Conservation (phyloP, 2,888 invertebrate genomes). For the Meiosimyza platycephala region DNA sequence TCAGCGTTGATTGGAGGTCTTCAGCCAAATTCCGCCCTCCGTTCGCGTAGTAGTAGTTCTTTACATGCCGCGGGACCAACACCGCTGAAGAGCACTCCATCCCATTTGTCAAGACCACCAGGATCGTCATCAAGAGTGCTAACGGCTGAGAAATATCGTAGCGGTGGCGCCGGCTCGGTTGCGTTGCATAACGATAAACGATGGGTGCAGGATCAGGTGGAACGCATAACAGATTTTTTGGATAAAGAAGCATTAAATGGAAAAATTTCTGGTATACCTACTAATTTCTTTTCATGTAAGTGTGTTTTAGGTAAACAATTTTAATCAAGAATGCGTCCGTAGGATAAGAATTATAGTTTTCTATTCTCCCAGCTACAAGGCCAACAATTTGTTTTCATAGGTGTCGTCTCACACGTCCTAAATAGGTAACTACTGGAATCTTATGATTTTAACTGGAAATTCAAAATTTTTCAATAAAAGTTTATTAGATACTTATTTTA, state of each 20-base stretch:
- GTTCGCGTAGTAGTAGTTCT: slow-evolving; percentile 14
- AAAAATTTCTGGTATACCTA: slow-evolving; percentile 47
- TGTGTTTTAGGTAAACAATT: no score
- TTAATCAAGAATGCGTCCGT: no score
- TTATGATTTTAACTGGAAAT: no score
- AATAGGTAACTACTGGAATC: no score
- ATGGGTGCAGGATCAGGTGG: slow-evolving; percentile 58
- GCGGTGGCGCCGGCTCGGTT: slow-evolving; percentile 19
- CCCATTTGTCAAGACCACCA: slow-evolving; percentile 34
- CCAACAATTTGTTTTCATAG: no score
- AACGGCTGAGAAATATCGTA: slow-evolving; percentile 58
- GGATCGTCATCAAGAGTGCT: slow-evolving; percentile 40
- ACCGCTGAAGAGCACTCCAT: slow-evolving; percentile 47
- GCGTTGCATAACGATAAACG: slow-evolving; percentile 60
- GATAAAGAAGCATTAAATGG: slow-evolving; percentile 30
- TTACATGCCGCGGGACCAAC: slow-evolving; percentile 32
- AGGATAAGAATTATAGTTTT: no score
- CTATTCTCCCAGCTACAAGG: no score
- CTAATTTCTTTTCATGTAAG: slow-evolving; percentile 50
- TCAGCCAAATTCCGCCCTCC: slow-evolving; percentile 9
- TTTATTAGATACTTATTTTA: no score
- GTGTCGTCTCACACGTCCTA: no score
- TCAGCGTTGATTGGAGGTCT: neutral
- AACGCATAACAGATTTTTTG: slow-evolving; percentile 58
- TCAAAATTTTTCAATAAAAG: no score